These are phyloP conservation scores for Epicauta chinensis DNA, from an alignment of 1,140 invertebrate species.

Conservation along the genomic window DNA sequence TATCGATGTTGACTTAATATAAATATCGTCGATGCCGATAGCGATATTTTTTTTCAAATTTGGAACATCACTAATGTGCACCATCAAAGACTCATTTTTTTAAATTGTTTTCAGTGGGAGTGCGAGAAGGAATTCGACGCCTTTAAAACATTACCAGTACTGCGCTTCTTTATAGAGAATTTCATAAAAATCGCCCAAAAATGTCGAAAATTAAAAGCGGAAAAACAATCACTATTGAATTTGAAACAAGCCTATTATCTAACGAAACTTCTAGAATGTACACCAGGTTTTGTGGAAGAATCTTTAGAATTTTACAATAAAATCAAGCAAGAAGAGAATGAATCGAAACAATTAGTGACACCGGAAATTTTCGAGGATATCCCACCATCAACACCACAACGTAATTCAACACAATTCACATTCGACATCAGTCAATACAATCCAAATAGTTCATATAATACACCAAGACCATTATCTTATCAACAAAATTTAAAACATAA, in stretches of 20 bases:
- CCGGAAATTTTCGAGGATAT: background rate
- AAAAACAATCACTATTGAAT: conserved; percentile 55
- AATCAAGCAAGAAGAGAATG: conserved; percentile 22
- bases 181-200: conserved; percentile 60
- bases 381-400: conserved; percentile 8
- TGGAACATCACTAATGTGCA: too few species aligned
- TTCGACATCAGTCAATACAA: conserved; percentile 13
- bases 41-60: too few species aligned
- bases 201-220: conserved; percentile 52
- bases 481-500: too few species aligned
- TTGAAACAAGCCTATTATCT: conserved; percentile 62
- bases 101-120: conserved; percentile 25
- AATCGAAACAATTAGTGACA: background rate
- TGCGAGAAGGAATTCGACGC: conserved; percentile 20
- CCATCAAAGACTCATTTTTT: too few species aligned
- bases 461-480: too few species aligned
- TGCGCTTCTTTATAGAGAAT: conserved; percentile 63
- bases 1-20: too few species aligned
- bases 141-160: conserved; percentile 35
- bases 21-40: too few species aligned
- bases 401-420: conserved; percentile 4
- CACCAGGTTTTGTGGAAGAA: conserved; percentile 44
- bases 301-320: conserved; percentile 18
- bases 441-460: too few species aligned
- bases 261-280: conserved; percentile 54